Evolutionary conservation across 2,797 vertebrate genomes (phyloP).

Genomic region (Allobates femoralis): DNA sequence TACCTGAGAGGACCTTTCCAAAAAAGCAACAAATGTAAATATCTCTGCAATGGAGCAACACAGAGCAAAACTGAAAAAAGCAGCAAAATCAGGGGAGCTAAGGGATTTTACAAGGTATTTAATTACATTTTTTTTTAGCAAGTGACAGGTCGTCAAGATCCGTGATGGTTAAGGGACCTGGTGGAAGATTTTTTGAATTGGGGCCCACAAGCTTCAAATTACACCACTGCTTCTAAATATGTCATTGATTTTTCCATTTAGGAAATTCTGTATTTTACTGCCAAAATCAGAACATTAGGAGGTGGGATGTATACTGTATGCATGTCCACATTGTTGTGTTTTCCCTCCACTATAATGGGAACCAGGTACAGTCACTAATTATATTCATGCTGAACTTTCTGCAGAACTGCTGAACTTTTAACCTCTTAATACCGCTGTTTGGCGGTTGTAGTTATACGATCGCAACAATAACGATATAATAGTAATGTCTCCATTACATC

Average conservation of each 20-base stretch:
- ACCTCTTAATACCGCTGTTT: constrained; percentile 7
- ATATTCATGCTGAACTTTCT: background rate
- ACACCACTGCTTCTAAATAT: background rate
- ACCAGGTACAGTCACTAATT: constrained; percentile 45
- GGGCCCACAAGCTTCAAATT: background rate
- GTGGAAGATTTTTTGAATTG: too few species aligned
- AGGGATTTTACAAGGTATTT: too few species aligned
- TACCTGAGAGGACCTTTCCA: too few species aligned
- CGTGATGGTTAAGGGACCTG: background rate
- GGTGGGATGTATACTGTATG: background rate
- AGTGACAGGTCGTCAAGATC: too few species aligned
- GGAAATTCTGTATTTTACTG: background rate
- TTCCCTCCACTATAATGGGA: constrained; percentile 28
- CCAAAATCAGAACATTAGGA: background rate
- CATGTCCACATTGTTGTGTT: background rate
- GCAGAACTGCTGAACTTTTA: constrained; percentile 41
- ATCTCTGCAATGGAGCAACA: too few species aligned
- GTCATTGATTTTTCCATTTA: background rate
- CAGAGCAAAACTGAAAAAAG: too few species aligned
- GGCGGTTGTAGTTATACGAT: background rate
- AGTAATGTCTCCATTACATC: constrained; percentile 17
- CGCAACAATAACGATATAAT: constrained; percentile 1
- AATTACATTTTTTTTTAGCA: too few species aligned
- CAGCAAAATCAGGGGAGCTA: too few species aligned
- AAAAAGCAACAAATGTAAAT: too few species aligned